Evolutionary conservation across 1,140 invertebrate genomes (phyloP), one percentile per base, ranked within the genome.

Genomic region (Pomacea maculata): DNA sequence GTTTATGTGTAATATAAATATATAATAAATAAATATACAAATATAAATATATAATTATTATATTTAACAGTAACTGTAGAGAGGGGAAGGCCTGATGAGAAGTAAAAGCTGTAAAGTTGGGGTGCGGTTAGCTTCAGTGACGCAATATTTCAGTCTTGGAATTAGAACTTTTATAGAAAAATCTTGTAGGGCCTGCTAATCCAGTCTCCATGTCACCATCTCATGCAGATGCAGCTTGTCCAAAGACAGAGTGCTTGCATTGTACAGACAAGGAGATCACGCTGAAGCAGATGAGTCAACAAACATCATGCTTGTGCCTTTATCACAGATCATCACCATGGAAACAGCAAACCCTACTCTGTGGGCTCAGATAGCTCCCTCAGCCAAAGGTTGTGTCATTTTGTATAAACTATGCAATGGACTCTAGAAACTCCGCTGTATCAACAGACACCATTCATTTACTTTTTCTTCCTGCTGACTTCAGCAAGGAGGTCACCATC

Each of bases 241-340:
- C 12, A 87, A 87, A 12, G 67, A 79, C 14, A 85, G 90, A 55
- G 85, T 91, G 15, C 75, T 79, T 21, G 52, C 83, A 1, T 76
- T 84, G 7, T 91, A 91, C 75, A 75, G 78, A n/a, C 72, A 87
- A 84, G 91, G 91, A 0, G 87, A 64, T 72, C 91, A 91, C 45
- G 70, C 77, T 68, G 91, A 91, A 81, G 90, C 90, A 6, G 89
- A 90, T 78, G 91, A 91, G 79, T 88, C 90, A 45, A 89, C 88
- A 21, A 85, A 80, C 54, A 89, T 91, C 63, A 82, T 81, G 75
- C 73, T 90, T 68, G 29, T 91, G 12, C 81, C 87, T 0, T 17
- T 87, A 0, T 61, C 84, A 29, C 78, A 86, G 19, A 83, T 88
- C 7, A 65, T 86, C 12, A 78, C 52, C 52, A 68, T 90, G 25